Percentiles rank a stretch among this genome's conserved stretches.
These are phyloP conservation scores for Synanthedon tipuliformis DNA, from an alignment of 2,888 invertebrate genomes.

Conservation along the genomic window DNA sequence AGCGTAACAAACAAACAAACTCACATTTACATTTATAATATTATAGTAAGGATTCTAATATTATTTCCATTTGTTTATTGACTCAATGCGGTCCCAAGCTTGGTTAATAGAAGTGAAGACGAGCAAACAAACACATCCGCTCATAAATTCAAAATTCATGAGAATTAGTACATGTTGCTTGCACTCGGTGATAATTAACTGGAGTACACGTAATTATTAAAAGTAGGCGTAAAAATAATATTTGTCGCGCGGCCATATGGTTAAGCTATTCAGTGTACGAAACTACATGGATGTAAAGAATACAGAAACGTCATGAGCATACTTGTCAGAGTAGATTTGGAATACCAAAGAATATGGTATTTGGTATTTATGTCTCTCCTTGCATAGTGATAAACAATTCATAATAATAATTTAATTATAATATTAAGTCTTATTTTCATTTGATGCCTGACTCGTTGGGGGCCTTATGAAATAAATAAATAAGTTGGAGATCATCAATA, in stretches of 20 bases:
- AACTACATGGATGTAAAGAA: constrained; percentile 10
- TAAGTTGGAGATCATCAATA: no score
- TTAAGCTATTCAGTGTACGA: constrained; percentile 7
- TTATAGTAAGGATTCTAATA: no score
- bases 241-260: constrained; percentile 42
- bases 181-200: constrained; percentile 11
- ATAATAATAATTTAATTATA: no score
- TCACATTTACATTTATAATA: no score
- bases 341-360: no score
- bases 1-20: no score
- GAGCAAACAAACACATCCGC: background rate
- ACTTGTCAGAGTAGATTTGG: background rate
- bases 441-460: no score
- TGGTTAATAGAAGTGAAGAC: background rate
- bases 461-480: no score
- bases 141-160: constrained; percentile 14
- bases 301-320: constrained; percentile 25
- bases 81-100: background rate
- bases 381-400: no score
- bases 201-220: constrained; percentile 39
- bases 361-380: no score
- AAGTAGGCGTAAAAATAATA: constrained; percentile 52
- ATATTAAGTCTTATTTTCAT: no score
- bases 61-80: no score
- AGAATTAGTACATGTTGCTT: constrained; percentile 25